Evolutionary conservation across 1,140 invertebrate species (phyloP), one percentile per base, ranked within the genome.

Genomic region (Propsilocerus akamusi): DNA sequence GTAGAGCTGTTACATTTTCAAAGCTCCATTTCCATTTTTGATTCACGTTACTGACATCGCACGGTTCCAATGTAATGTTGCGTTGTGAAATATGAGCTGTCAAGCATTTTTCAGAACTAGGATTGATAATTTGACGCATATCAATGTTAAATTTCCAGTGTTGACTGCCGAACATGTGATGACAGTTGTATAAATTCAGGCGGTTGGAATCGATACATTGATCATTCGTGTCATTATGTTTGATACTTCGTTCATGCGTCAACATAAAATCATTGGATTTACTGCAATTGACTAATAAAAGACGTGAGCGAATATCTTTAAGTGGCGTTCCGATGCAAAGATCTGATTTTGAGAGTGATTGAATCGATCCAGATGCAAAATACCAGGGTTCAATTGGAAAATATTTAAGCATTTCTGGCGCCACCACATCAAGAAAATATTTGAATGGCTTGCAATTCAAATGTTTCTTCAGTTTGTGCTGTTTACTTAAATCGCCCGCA

Each of bases 351-450:
- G 68, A 80, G 41, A 78, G 63, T 60, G 80, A 86, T 47, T 80
- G 63, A 25, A 88, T 73, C 56, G 78, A 75, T 11, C 83, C 86
- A 22, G 65, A 67, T 10, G 79, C 84, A 58, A 77, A 77, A 54
- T 78, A 73, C 3, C 76, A 75, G 0, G 84, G 84, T 53, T 87
- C 82, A 1, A 88, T 65, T 10, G 87, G 86, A 61, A 87, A 91
- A 46, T 76, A 74, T 48, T 76, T 72, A 0, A 73, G 63, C 5
- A 87, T 68, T 61, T 91, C 87, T 62, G 85, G 85, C 0, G 86
- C 86, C 11, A 88, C 70, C 46, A 80, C 75, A 41, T 82, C 74
- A 72, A 91, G 85, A 55, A 81, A 90, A 86, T 87, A 91, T 51
- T 84, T 79, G 58, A 90, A 90, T 0, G 80, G 66, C 60, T 86